Evolutionary conservation across 2,113 vertebrate species (phyloP), one percentile per base, ranked within the genome.

Genomic region (Gallinago jamesoni): DNA sequence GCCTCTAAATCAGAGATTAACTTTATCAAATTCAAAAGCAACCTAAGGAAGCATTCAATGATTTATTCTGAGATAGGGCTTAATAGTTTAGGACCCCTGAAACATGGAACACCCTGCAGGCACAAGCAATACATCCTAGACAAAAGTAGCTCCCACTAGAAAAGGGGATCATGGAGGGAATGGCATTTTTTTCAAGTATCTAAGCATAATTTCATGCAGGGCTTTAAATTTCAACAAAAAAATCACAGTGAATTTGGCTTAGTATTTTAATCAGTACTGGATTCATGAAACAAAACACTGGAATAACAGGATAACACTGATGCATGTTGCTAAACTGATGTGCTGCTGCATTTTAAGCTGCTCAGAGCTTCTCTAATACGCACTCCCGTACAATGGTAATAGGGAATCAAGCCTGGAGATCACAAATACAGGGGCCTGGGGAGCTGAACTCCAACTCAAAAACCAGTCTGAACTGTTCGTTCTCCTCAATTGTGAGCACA

Each of bases 1-100:
- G 69, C 31, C 20, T 83, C 78, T 76, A 64, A 80, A 68, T 87
- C 66, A 84, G 62, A 79, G 43, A 89, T 84, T 47, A 91, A 47
- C 87, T 95, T 87, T 48, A 87, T 20, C 69, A 62, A 91, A 82
- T 89, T 84, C 81, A 91, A 93, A 96, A 92, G 91, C 62, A 66
- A 47, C 28, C 0, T 0, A 83, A 89, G 47, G 53, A 89, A 87
- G 62, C 50, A 69, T 84, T 94, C 62, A 78, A 9, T 24, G 50
- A 76, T 85, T 87, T 82, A 63, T 93, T 90, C 93, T 74, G 77
- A 85, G 80, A 96, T 84, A 41, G 6, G 93, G 81, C 37, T 62
- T 90, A 85, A 89, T 45, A 82, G 89, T 35, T 77, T 55, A 66
- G 77, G 77, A 87, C 48, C 60, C 39, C 57, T 56, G 53, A 82